Percentiles rank a stretch among this genome's conserved stretches.
Evolutionary conservation across 2,888 invertebrate species (phyloP).

Genomic region (Chloromyia formosa): DNA sequence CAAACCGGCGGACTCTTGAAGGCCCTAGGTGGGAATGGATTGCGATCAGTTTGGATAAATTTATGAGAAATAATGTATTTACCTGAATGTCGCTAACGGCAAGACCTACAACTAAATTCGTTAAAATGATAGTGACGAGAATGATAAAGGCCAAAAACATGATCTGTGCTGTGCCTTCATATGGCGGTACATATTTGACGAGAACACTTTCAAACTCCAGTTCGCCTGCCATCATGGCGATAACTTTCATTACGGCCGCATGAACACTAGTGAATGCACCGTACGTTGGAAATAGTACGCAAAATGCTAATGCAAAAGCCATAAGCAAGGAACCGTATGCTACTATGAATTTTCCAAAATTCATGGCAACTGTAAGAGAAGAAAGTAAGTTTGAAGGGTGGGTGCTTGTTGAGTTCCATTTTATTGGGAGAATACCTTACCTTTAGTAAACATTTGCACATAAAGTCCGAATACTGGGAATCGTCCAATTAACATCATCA

Average conservation of each 20-base stretch:
- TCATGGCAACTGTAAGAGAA: conserved; percentile 71
- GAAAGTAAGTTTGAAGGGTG: too few species aligned
- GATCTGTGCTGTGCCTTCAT: conserved; percentile 77
- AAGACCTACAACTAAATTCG: conserved; percentile 83
- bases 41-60: too few species aligned
- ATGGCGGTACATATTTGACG: conserved; percentile 68
- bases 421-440: conserved; percentile 56
- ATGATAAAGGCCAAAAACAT: conserved; percentile 81
- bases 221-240: conserved; percentile 91
- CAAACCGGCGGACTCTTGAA: conserved; percentile 81
- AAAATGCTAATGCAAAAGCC: conserved; percentile 82
- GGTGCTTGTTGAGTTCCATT: neutral
- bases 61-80: conserved; percentile 57
- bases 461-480: conserved; percentile 88
- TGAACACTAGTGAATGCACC: conserved; percentile 73
- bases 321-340: conserved; percentile 83
- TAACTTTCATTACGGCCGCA: conserved; percentile 73
- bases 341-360: conserved; percentile 82
- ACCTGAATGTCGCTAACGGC: conserved; percentile 84
- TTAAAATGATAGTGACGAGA: conserved; percentile 81
- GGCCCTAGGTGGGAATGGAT: conserved; percentile 64
- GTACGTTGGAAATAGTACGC: conserved; percentile 82
- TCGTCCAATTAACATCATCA: conserved; percentile 86
- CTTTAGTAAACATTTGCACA: conserved; percentile 87
- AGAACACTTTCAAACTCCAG: conserved; percentile 86